These are phyloP conservation scores for Rhinophrynus dorsalis DNA, from an alignment of 2,797 vertebrate genomes.

Conservation along the genomic window DNA sequence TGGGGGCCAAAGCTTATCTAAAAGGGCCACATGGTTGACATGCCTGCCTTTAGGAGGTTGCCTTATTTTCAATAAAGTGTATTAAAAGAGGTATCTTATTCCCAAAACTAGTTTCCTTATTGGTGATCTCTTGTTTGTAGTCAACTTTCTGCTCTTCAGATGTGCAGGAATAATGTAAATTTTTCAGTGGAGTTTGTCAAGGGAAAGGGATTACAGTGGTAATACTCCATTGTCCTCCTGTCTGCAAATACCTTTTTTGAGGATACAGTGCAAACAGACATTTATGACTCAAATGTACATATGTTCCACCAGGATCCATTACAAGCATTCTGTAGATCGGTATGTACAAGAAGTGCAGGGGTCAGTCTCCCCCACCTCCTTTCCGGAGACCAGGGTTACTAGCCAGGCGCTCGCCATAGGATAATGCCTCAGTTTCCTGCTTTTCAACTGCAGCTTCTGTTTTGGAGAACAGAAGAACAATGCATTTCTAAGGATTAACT, in stretches of 20 bases:
- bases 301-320: neutral
- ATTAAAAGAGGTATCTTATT: no score
- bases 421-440: constrained; percentile 44
- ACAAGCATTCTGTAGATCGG: constrained; percentile 8
- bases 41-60: no score
- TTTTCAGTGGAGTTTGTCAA: constrained; percentile 5
- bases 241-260: no score
- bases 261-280: no score
- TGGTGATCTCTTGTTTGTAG: no score
- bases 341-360: constrained; percentile 11
- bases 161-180: no score
- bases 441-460: constrained; percentile 30
- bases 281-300: no score
- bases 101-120: no score
- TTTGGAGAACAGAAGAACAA: constrained; percentile 31
- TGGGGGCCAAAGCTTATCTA: no score
- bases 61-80: no score
- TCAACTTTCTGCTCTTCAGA: no score
- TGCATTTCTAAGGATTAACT: constrained; percentile 24
- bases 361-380: constrained; percentile 17
- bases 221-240: constrained; percentile 19
- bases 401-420: constrained; percentile 26
- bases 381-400: constrained; percentile 41
- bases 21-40: no score
- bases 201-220: constrained; percentile 4